Evolutionary conservation across 1,140 invertebrate species (phyloP), one percentile per base, ranked within the genome.

Genomic region (Drosophila nasuta): DNA sequence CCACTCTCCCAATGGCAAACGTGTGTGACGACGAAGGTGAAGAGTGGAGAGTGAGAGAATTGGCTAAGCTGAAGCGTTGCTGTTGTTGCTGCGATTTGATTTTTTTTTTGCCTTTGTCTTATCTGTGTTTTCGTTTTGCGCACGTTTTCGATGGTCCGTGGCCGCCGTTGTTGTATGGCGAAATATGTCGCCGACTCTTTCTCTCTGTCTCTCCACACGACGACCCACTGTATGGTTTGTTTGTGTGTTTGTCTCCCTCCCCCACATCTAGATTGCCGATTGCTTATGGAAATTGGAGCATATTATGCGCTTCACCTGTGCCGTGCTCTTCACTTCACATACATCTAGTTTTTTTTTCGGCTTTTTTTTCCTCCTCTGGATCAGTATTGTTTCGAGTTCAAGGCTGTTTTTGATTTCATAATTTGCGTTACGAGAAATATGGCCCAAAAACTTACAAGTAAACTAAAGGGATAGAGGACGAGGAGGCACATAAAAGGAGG

Each of bases 121-220:
- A 86, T 87, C 82, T 82, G 71, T 71, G 56, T 87, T 76, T 87
- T 86, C 65, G 75, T 74, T 86, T 86, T 86, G 79, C 68, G 75
- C 82, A 86, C 82, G 82, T 86, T 86, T 86, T 82, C 57, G 25
- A 41, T 76, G 71, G 71, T 57, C 67, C 13, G 54, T 75, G 66
- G 64, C 56, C 71, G 38, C 35, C 35, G 8, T 25, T 25, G 20
- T 25, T 25, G 20, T 79, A 45, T 75, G 77, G 74, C 57, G 64
- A 81, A 81, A 81, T 81, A 77, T 80, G 78, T 41, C 63, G 63
- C 46, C 48, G 20, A 10, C 35, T 8, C 35, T 25, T 25, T 38
- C 35, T 38, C 35, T 38, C 35, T 10, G 35, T 10, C 35, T 48
- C 13, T 60, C 8, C 48, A 1, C 11, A 13, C 28, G 49, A 4